Conservation (phyloP, 2,888 invertebrate genomes). For the Andrena flavipes region DNA sequence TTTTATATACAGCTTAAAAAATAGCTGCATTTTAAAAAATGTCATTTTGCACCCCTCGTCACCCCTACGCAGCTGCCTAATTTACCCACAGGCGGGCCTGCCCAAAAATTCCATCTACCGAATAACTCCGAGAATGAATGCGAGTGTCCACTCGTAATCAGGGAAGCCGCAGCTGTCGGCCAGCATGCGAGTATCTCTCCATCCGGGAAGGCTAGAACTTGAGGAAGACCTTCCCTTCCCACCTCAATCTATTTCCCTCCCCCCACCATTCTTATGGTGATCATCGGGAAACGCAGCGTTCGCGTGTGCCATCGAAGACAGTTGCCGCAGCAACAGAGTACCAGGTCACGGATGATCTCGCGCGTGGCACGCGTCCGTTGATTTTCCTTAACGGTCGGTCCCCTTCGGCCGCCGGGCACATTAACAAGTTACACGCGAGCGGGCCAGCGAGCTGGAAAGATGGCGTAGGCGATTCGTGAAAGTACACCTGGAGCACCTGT, state of each 20-base stretch:
- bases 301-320: conserved; percentile 61
- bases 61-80: too few species aligned
- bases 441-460: not conserved
- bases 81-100: too few species aligned
- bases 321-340: conserved; percentile 47
- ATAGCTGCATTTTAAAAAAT: too few species aligned
- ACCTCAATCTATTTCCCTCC: conserved; percentile 42
- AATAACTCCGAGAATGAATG: not conserved
- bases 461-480: conserved; percentile 11
- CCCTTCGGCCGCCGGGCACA: not conserved
- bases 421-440: conserved; percentile 2
- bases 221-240: conserved; percentile 49
- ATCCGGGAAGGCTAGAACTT: conserved; percentile 35
- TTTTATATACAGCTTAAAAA: too few species aligned
- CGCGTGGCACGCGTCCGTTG: conserved; percentile 9
- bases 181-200: conserved; percentile 1
- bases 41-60: too few species aligned
- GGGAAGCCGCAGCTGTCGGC: not conserved
- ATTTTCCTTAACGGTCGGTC: conserved; percentile 22
- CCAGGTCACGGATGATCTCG: conserved; percentile 36
- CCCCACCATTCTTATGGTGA: conserved; percentile 31
- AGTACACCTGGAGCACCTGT: conserved; percentile 33
- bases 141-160: not conserved
- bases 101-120: not conserved
- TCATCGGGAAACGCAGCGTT: conserved; percentile 33